Percentiles rank a stretch among this genome's conserved stretches.
phyloP scores from a whole-genome alignment of 2,888 invertebrate species.

The Drosophila fulvimacula region DNA sequence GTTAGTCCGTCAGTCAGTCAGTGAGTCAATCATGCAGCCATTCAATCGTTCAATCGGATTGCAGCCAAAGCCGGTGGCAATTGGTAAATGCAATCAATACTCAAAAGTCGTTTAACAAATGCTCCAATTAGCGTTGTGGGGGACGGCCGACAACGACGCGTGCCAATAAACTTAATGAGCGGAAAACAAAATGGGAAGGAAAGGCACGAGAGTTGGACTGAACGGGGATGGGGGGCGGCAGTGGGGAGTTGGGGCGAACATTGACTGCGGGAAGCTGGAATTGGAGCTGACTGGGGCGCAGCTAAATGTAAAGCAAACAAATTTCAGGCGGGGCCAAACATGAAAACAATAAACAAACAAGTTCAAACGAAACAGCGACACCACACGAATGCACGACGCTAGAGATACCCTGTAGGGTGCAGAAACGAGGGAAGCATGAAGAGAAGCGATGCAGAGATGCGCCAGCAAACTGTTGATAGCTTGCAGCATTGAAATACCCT shows the following conservation, averaged over 20 bases:
- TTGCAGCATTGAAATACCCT: not conserved
- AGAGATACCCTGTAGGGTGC: conserved; percentile 13
- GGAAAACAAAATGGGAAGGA: conserved; percentile 25
- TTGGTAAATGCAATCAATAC: conserved; percentile 41
- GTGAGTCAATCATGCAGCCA: not conserved
- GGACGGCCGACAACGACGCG: conserved; percentile 26
- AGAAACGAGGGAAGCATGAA: too few relatives aligned
- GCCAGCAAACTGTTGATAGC: too few relatives aligned
- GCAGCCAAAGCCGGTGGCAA: conserved; percentile 28
- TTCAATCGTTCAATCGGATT: conserved; percentile 29
- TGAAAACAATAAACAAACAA: conserved; percentile 20
- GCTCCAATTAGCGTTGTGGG: conserved; percentile 59
- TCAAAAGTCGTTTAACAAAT: conserved; percentile 50
- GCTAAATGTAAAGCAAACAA: conserved; percentile 27
- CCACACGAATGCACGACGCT: conserved; percentile 1
- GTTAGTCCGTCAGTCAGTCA: not conserved
- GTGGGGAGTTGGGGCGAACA: conserved; percentile 4
- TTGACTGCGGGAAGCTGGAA: conserved; percentile 13
- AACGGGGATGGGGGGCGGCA: too few relatives aligned
- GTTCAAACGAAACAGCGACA: conserved; percentile 3
- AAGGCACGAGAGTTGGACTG: not conserved
- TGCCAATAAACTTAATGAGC: conserved; percentile 47
- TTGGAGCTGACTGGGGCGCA: conserved; percentile 17
- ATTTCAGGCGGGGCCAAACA: conserved; percentile 33
- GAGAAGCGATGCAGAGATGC: too few relatives aligned